Evolutionary conservation across 2,797 vertebrate species (phyloP), one percentile per base, ranked within the genome.

Genomic region (Sphenodon punctatus): DNA sequence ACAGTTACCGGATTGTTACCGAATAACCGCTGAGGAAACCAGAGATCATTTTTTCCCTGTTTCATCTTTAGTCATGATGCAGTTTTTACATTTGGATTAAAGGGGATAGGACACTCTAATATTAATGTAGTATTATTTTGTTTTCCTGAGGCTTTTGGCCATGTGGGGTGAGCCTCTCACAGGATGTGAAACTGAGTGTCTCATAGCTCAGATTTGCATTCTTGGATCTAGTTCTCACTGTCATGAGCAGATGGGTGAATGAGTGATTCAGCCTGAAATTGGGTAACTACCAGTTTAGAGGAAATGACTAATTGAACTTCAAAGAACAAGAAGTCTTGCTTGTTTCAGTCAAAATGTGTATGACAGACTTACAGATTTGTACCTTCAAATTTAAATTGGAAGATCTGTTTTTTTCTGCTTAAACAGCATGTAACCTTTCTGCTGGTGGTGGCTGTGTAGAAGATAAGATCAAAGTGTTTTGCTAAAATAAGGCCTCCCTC

Each of bases 111-210:
- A 49, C 65, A 65, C 67, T 60, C 69, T 87, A 75, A 77, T 42
- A 69, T 67, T 42, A 75, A 61, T n/a, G 68, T 73, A 76, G 22
- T 8, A 53, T 76, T 80, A 83, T 84, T 69, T 8, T 71, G 45
- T 43, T 69, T 90, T 87, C 89, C 60, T 89, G 87, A 83, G 89
- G 91, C 89, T 88, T 92, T 82, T 82, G 85, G 68, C 84, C 83
- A 39, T 94, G 94, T 95, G 93, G 93, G 91, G 95, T 93, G 83
- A 95, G 94, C 97, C 96, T 94, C 93, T 97, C 97, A 95, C 79
- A 90, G 89, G 92, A 93, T 92, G 78, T 91, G 88, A 91, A 93
- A 91, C 61, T 85, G 88, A 46, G 68, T 91, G 85, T 59, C 64
- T 94, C 90, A 87, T 82, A 71, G 85, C 83, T 89, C 84, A 85